phyloP scores from a whole-genome alignment of 2,888 invertebrate species.

The Dolichopus griseipennis region DNA sequence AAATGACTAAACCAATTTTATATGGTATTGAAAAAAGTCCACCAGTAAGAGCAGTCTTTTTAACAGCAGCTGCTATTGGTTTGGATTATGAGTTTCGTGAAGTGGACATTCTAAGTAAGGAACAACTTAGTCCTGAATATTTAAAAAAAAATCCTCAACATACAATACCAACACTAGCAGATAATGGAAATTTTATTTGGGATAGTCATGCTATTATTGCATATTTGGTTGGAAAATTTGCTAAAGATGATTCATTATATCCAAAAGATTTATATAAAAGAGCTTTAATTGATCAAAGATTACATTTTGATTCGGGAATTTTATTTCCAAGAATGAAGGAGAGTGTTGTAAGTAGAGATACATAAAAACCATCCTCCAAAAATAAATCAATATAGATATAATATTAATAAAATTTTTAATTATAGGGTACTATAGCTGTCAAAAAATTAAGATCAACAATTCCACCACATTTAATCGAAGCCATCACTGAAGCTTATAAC shows the following conservation, averaged over 20 bases:
- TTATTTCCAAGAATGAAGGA: slow-evolving; percentile 32
- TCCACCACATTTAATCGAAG: slow-evolving; percentile 23
- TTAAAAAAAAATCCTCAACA: slow-evolving; percentile 36
- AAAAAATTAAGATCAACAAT: slow-evolving; percentile 19
- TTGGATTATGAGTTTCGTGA: slow-evolving; percentile 32
- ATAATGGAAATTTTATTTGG: slow-evolving; percentile 29
- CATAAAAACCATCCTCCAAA: no score
- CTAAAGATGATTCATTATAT: slow-evolving; percentile 30
- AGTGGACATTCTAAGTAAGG: slow-evolving; percentile 29
- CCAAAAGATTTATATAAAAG: slow-evolving; percentile 32
- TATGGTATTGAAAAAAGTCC: slow-evolving; percentile 35
- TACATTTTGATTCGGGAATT: slow-evolving; percentile 44
- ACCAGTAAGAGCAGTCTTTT: slow-evolving; percentile 31
- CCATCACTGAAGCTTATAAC: slow-evolving; percentile 21
- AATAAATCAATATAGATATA: no score
- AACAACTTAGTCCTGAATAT: slow-evolving; percentile 29
- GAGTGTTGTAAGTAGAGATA: slow-evolving; percentile 25
- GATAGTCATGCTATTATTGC: slow-evolving; percentile 37
- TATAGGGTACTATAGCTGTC: not conserved
- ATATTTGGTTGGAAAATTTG: slow-evolving; percentile 34
- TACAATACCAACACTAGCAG: slow-evolving; percentile 35
- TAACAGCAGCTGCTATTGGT: slow-evolving; percentile 32
- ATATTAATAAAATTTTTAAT: slow-evolving; percentile 4
- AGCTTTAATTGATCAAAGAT: slow-evolving; percentile 32
- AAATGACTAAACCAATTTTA: slow-evolving; percentile 32